Evolutionary conservation across 2,797 vertebrate genomes (phyloP), one percentile per base, ranked within the genome.

Genomic region (Chromobotia macracanthus): DNA sequence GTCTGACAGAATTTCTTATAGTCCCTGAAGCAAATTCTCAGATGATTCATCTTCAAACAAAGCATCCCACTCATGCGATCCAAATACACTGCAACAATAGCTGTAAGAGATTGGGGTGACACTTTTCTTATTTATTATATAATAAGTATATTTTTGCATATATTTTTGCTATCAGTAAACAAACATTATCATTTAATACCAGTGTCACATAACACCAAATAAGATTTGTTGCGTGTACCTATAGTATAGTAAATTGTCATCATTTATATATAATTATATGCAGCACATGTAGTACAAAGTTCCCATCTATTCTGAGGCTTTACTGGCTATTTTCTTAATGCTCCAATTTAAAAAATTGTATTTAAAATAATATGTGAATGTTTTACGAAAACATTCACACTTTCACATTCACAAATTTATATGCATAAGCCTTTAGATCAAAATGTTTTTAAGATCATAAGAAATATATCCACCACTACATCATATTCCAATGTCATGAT

Each of bases 41-140:
- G 35, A 77, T 21, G 51, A 38, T 68, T 25, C 41, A 71, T 71
- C 67, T 78, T 71, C 67, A 72, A 70, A 80, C 73, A 81, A 77
- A 82, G 58, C 70, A 55, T 64, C 72, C 58, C 31, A 79, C 76
- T 70, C 12, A 1, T 58, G 56, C 19, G 15, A 23, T 31, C 12
- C 31, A 28, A 68, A 73, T 31, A 61, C 64, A 7, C 44, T 35
- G n/a, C n/a, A n/a, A n/a, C n/a, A n/a, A n/a, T n/a, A n/a, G n/a
- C n/a, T n/a, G 23, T 28, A 18, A 60, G 53, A 67, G 31, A 38
- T 21, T 19, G 31, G 61, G 18, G 61, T 28, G 44, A 6, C n/a
- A 66, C 58, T 56, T 15, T 28, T 60, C 23, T 28, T 13, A 61
- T 60, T 2, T 6, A 28, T 60, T 60, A 60, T 60, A 16, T 56